A percentile compares a stretch with the other conserved stretches of the same genome.
Evolutionary conservation across 2,113 vertebrate genomes (phyloP).

Genomic region (Chinchilla lanigera): DNA sequence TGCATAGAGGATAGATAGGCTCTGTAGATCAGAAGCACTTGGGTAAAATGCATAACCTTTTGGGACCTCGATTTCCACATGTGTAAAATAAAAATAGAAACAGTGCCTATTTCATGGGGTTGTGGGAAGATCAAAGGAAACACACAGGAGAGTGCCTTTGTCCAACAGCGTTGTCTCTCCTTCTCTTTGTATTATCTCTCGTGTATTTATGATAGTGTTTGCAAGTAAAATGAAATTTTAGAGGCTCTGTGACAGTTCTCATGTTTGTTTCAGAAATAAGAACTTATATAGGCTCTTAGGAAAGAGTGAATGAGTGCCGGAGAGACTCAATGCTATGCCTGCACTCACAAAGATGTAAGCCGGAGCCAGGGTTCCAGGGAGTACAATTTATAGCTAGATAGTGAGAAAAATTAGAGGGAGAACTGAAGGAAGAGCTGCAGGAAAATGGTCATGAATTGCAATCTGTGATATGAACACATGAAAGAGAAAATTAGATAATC

Average conservation of each 20-base stretch:
- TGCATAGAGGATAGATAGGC: not conserved
- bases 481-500: not conserved
- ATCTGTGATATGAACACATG: not conserved
- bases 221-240: not conserved
- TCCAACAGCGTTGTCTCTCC: not conserved
- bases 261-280: not conserved
- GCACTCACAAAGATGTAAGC: not conserved
- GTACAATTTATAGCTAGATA: not conserved
- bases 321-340: not conserved
- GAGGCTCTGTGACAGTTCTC: not conserved
- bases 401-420: not conserved
- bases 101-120: not conserved
- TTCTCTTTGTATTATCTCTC: not conserved
- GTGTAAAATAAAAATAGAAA: conserved; percentile 29
- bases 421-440: not conserved
- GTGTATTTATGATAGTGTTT: not conserved
- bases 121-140: not conserved
- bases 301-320: not conserved
- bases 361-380: not conserved
- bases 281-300: not conserved
- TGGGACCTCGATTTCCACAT: not conserved
- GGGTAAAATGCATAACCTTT: not conserved
- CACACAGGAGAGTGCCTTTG: not conserved
- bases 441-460: not conserved
- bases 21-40: not conserved